A percentile compares a stretch with the other conserved stretches of the same genome.
phyloP scores from a whole-genome alignment of 2,797 vertebrate species.

The Channallabes apus region DNA sequence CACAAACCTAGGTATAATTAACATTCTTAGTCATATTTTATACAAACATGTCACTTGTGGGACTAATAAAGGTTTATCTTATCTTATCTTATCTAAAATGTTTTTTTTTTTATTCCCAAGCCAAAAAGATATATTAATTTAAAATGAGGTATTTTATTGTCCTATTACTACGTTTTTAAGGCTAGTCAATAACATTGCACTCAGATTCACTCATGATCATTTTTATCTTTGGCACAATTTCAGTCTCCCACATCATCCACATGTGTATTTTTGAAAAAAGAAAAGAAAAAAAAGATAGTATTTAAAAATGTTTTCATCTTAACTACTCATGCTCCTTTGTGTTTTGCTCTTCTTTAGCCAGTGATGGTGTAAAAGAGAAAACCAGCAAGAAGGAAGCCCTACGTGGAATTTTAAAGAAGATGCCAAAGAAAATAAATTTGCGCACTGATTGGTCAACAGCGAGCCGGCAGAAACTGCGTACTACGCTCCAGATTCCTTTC shows the following conservation, averaged over 20 bases:
- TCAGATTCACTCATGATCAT: background rate
- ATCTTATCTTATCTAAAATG: background rate
- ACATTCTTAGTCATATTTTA: background rate
- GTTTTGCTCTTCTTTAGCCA: conserved; percentile 13
- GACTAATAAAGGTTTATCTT: too few species aligned
- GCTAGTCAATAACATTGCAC: too few species aligned
- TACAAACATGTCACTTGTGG: background rate
- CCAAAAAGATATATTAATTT: background rate
- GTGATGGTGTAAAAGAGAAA: conserved; percentile 16
- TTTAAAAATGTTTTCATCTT: background rate
- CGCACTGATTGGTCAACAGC: conserved; percentile 17
- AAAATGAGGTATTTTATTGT: background rate
- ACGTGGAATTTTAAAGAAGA: conserved; percentile 63
- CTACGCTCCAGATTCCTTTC: conserved; percentile 70
- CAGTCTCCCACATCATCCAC: background rate
- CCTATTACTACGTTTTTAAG: background rate
- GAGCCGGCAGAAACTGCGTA: conserved; percentile 54
- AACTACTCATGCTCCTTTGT: background rate
- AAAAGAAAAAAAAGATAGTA: too few species aligned
- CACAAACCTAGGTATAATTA: background rate
- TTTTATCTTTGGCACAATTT: background rate
- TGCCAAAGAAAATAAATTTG: conserved; percentile 52
- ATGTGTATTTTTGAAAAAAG: background rate
- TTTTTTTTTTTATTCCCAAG: background rate
- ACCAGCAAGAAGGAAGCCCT: conserved; percentile 64